Conservation (phyloP, 1,140 invertebrate species). For the Subanguina moxae region DNA sequence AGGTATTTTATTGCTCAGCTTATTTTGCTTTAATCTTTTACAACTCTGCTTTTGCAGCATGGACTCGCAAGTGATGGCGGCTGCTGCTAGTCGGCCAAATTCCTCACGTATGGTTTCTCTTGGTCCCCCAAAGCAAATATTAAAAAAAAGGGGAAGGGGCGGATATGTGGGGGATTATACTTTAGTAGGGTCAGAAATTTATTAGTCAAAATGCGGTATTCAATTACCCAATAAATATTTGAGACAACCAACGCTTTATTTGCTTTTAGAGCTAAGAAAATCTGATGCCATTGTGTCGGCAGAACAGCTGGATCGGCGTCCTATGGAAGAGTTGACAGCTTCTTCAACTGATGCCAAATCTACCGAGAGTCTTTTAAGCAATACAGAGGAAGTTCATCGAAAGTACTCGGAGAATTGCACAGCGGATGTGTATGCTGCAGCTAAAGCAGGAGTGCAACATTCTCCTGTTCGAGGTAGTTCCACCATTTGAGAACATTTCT, state of each 20-base stretch:
- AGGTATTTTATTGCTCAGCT: no score
- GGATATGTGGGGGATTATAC: not conserved
- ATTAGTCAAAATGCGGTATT: not conserved
- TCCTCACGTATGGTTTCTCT: slow-evolving; percentile 23
- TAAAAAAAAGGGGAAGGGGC: no score
- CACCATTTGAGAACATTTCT: not conserved
- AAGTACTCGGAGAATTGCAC: not conserved
- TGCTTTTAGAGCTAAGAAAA: slow-evolving; percentile 32
- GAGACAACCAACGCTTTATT: not conserved
- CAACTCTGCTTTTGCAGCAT: slow-evolving; percentile 26
- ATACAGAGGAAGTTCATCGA: not conserved
- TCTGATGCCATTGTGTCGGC: slow-evolving; percentile 31
- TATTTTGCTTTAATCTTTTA: no score
- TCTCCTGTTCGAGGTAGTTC: not conserved
- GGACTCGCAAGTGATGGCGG: slow-evolving; percentile 53
- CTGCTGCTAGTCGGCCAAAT: slow-evolving; percentile 8
- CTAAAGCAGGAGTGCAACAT: not conserved
- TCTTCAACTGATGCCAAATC: not conserved
- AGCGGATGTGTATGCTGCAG: not conserved
- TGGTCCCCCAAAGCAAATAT: no score
- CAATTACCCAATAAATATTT: no score
- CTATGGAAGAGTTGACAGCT: not conserved
- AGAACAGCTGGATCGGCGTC: slow-evolving; percentile 36
- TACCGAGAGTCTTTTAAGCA: not conserved
- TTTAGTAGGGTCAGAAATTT: not conserved